Percentiles rank a stretch among this genome's conserved stretches.
Conservation (phyloP, 2,888 invertebrate genomes). For the Xestobium rufovillosum region DNA sequence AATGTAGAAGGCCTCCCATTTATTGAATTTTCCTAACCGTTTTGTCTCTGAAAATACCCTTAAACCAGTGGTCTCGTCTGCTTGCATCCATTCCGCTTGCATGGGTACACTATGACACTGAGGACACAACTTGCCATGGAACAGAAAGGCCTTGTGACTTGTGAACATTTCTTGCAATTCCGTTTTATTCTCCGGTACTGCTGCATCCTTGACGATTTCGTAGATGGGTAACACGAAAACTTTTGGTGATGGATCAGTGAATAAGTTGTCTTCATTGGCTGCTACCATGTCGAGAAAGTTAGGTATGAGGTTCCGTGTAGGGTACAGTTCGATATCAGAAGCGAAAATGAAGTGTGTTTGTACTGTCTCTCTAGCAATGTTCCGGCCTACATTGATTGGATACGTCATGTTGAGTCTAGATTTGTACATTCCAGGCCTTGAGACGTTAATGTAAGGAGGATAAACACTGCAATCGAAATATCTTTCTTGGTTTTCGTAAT, state of each 20-base stretch:
- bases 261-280: slow-evolving; percentile 19
- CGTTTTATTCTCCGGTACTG: slow-evolving; percentile 30
- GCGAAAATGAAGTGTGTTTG: slow-evolving; percentile 34
- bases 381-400: slow-evolving; percentile 35
- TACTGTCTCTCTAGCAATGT: slow-evolving; percentile 31
- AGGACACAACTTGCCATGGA: slow-evolving; percentile 29
- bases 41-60: slow-evolving; percentile 30
- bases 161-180: slow-evolving; percentile 26
- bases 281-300: slow-evolving; percentile 28
- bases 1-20: slow-evolving; percentile 36
- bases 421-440: slow-evolving; percentile 27
- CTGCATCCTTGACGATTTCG: slow-evolving; percentile 22
- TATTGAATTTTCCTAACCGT: slow-evolving; percentile 22
- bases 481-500: slow-evolving; percentile 22
- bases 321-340: slow-evolving; percentile 35
- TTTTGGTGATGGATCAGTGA: slow-evolving; percentile 18
- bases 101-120: not conserved
- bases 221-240: slow-evolving; percentile 33
- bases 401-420: slow-evolving; percentile 27
- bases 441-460: slow-evolving; percentile 17
- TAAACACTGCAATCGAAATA: slow-evolving; percentile 16
- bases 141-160: slow-evolving; percentile 28
- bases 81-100: slow-evolving; percentile 25
- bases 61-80: slow-evolving; percentile 21
- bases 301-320: slow-evolving; percentile 28